Conservation (phyloP, 2,888 invertebrate genomes). For the Monoplex corrugatus region DNA sequence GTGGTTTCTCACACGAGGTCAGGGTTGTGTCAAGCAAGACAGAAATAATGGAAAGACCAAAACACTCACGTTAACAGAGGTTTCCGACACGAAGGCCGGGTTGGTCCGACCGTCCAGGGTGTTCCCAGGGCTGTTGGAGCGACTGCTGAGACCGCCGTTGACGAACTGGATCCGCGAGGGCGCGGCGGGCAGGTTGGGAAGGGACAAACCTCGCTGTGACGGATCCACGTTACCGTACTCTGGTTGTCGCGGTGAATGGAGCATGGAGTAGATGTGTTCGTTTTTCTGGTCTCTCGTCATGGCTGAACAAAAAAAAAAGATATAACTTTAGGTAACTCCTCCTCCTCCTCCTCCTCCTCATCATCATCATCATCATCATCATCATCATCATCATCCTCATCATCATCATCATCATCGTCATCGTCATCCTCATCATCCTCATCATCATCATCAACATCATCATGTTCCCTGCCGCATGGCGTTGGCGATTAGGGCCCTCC, state of each 20-base stretch:
- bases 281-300: constrained; percentile 34
- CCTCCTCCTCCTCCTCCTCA: too few relatives aligned
- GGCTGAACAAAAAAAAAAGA: too few relatives aligned
- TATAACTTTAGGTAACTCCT: too few relatives aligned
- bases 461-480: too few relatives aligned
- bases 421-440: too few relatives aligned
- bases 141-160: constrained; percentile 22
- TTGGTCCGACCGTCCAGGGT: constrained; percentile 41
- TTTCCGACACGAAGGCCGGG: constrained; percentile 43
- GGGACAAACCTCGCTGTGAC: background rate
- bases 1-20: too few relatives aligned
- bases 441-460: too few relatives aligned
- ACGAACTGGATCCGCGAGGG: constrained; percentile 40
- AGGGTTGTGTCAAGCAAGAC: background rate
- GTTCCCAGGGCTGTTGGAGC: constrained; percentile 40
- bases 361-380: too few relatives aligned
- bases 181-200: background rate
- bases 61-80: background rate
- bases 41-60: too few relatives aligned
- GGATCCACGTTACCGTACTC: constrained; percentile 41
- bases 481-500: too few relatives aligned
- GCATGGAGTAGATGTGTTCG: constrained; percentile 40
- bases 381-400: too few relatives aligned
- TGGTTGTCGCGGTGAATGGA: background rate
- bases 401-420: too few relatives aligned